phyloP scores from a whole-genome alignment of 2,888 invertebrate genomes.

The Synergus umbraculus region DNA sequence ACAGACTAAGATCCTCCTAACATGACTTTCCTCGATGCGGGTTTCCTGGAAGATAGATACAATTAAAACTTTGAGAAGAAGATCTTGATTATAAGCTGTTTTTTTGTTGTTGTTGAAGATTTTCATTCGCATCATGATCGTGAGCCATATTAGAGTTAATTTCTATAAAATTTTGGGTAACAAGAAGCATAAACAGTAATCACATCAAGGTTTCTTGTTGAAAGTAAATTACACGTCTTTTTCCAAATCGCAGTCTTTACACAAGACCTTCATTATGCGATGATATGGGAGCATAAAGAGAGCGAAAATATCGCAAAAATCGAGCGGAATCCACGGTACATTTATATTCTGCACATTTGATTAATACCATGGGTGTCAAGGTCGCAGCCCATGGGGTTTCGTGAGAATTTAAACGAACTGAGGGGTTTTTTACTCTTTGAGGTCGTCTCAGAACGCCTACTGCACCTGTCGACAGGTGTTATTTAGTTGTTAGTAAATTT shows the following conservation, averaged over 20 bases:
- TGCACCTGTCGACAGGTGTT: constrained; percentile 70
- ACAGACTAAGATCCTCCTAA: neutral
- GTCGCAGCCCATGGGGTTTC: neutral
- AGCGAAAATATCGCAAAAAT: neutral
- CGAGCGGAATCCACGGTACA: neutral
- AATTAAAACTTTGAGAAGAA: neutral
- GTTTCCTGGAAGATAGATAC: neutral
- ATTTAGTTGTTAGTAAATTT: constrained; percentile 55
- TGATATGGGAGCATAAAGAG: too few relatives aligned
- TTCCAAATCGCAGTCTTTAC: too few relatives aligned
- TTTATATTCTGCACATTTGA: neutral
- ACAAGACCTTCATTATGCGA: too few relatives aligned
- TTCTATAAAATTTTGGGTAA: too few relatives aligned
- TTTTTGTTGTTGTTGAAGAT: neutral
- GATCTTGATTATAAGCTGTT: neutral
- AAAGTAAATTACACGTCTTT: too few relatives aligned
- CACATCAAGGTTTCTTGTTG: too few relatives aligned
- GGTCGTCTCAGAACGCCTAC: constrained; percentile 50
- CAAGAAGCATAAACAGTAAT: too few relatives aligned
- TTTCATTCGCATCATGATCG: too few relatives aligned
- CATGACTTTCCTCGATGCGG: neutral
- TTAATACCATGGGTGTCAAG: neutral
- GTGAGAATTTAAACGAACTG: constrained; percentile 1
- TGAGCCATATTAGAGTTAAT: too few relatives aligned
- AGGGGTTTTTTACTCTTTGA: constrained; percentile 1